Evolutionary conservation across 2,113 vertebrate species (phyloP), one percentile per base, ranked within the genome.

Genomic region (Sphyrna mokarran): DNA sequence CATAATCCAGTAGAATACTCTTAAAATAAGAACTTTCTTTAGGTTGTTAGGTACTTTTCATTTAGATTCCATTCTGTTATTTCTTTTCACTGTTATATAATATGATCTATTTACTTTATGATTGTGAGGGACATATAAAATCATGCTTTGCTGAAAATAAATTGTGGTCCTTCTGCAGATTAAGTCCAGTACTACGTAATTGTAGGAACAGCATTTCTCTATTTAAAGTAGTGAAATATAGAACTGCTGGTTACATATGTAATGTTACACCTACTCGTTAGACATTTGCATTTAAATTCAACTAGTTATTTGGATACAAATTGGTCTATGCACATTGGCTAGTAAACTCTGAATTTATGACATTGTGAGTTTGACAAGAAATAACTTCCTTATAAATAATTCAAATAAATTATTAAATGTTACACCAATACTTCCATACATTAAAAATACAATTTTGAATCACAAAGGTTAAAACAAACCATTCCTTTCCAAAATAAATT

Each of bases 371-470:
- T 93, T 93, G 61, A 68, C 61, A 68, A 68, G 61, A 68, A 66
- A 66, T 93, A 66, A 18, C 1, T 33, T 18, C 61, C 1, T 18
- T 90, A 66, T 40, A 33, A 93, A 93, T n/a, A 93, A 93, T 93
- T 66, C 80, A 83, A 16, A 83, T 40, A 83, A 93, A 63, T 90
- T 4, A 6, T 14, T 20, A 83, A 83, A 5, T 63, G 29, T 93
- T 91, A 40, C 89, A 93, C 37, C 72, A 76, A 33, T 1, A 16
- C 16, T 14, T 10, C 61, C 20, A 10, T 33, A 37, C 14, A 20
- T 66, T 91, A 91, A 91, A 93, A 93, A 22, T 20, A n/a, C 89
- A 93, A 93, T 68, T 93, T 83, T 68, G 37, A 66, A 61, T 66
- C 33, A 93, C 89, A 93, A 66, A 66, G n/a, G 14, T n/a, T n/a